A percentile compares a stretch with the other conserved stretches of the same genome.
Evolutionary conservation across 2,888 invertebrate species (phyloP).

Genomic region (Rotaria sp.): DNA sequence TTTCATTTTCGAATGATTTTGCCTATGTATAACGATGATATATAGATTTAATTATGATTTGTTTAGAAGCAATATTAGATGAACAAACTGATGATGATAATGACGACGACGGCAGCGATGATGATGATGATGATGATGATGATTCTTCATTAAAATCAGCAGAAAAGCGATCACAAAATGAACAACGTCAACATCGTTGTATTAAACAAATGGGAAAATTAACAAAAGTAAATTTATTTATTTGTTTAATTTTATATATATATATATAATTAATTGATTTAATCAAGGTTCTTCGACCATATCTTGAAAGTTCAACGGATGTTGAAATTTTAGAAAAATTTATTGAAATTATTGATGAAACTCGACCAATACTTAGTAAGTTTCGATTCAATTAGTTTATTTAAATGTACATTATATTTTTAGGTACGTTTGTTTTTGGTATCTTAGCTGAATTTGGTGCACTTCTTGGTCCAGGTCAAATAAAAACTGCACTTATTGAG

Average conservation of each 20-base stretch:
- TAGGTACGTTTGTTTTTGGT: slow-evolving; percentile 23
- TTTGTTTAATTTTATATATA: background rate
- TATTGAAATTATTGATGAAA: slow-evolving; percentile 21
- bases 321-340: slow-evolving; percentile 29
- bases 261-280: background rate
- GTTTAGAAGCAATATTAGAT: background rate
- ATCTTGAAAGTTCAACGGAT: background rate
- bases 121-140: background rate
- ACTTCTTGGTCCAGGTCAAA: background rate
- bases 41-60: background rate
- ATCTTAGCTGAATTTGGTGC: slow-evolving; percentile 24
- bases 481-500: slow-evolving; percentile 13
- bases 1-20: no score
- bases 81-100: background rate
- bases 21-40: no score
- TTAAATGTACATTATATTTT: background rate
- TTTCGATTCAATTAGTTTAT: background rate
- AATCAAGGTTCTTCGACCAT: background rate
- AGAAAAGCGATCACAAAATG: background rate
- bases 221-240: background rate
- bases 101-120: background rate
- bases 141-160: background rate
- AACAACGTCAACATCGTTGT: slow-evolving; percentile 12
- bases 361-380: background rate
- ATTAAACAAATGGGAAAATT: slow-evolving; percentile 29